A percentile compares a stretch with the other conserved stretches of the same genome.
Conservation (phyloP, 2,113 vertebrate species). For the Apteryx owenii region DNA sequence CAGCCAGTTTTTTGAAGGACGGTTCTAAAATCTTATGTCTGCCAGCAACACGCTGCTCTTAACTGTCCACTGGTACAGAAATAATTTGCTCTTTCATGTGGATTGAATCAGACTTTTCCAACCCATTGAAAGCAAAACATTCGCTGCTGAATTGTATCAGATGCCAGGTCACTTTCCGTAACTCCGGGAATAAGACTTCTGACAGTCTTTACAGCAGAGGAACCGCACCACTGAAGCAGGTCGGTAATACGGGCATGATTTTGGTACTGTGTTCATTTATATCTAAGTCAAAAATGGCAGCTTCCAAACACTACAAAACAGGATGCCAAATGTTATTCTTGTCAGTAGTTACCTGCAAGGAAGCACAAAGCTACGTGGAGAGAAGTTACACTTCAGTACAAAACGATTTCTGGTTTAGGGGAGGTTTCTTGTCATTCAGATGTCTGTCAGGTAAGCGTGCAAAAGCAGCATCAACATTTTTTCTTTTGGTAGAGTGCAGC, state of each 20-base stretch:
- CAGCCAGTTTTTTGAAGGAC: too few relatives aligned
- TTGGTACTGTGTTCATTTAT: accelerated
- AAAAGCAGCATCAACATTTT: background rate
- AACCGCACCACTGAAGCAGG: background rate
- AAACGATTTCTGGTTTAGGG: background rate
- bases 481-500: background rate
- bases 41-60: accelerated
- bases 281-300: background rate
- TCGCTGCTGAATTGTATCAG: background rate
- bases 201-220: accelerated
- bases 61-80: background rate
- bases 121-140: too few relatives aligned
- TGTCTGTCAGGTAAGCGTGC: background rate
- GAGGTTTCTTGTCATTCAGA: background rate
- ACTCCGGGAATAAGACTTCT: accelerated
- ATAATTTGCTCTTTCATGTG: accelerated
- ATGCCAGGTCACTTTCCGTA: background rate
- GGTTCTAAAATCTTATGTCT: background rate
- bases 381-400: background rate
- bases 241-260: accelerated
- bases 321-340: background rate
- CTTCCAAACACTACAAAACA: background rate
- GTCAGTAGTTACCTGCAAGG: background rate
- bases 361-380: background rate
- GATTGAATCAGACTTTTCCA: background rate